Base-by-base conservation (phyloP, 37 sponge, comb jelly and placozoan species). In the Theonella swinhoei region DNA sequence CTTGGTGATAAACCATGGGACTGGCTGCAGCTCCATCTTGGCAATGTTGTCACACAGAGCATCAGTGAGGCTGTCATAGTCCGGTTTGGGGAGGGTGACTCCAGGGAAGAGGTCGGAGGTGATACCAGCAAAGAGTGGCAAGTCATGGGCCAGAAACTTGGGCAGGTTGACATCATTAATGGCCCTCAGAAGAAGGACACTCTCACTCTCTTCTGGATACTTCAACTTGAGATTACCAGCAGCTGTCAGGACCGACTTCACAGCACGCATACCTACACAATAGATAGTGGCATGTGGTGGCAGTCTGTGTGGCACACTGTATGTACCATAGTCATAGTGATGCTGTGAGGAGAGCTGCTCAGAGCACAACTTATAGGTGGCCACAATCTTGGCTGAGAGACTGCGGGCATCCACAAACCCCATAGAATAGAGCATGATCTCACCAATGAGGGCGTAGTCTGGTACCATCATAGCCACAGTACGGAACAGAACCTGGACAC, bases 381-480 rank as follows among this genome's bases (percentile, higher is more conserved):
- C 98, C 35, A 98, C 98, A 71, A 98, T 98, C 84, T 98, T 98
- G 73, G 87, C 87, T 39, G 98, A 91, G 70, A 98, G 79, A 87
- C 92, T 94, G 64, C 97, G 84, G 62, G 98, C 95, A 82, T 93
- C 95, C 35, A 98, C 98, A 74, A 98, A 98, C 4, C 98, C 98
- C 96, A 98, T 93, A n/a, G 98, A 98, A 78, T 98, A 98, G 68
- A 98, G 86, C 84, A 93, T 88, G 84, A 98, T 98, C 91, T 98
- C 98, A 62, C 98, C 98, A 78, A 98, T 98, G 64, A 98, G 87
- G 23, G 92, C 98, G 78, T 98, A 98, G 81, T 98, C 96, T 35
- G 98, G 98, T 0, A 98, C 98, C 98, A 97, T 97, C 98, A 97
- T 97, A 58, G 98, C 98, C 40, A 97, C 98, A 39, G 95, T 97